Evolutionary conservation across 2,888 invertebrate species (phyloP).

Genomic region (Terebella lapidaria): DNA sequence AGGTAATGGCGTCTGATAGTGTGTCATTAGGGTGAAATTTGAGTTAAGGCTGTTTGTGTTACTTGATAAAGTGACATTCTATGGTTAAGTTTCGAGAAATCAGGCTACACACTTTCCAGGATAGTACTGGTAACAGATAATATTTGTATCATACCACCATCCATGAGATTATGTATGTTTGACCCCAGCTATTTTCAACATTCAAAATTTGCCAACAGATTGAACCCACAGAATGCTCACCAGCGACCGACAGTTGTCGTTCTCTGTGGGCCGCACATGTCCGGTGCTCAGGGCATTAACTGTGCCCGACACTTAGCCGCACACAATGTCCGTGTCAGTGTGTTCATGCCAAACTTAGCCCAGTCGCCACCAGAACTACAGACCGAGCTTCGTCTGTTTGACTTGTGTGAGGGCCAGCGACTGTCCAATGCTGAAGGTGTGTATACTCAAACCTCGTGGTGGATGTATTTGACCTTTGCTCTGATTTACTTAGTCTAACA

Average conservation of each 20-base stretch:
- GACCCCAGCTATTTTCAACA: too few relatives aligned
- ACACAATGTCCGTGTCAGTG: slow-evolving; percentile 71
- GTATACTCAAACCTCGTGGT: not conserved
- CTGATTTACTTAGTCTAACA: too few relatives aligned
- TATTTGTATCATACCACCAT: too few relatives aligned
- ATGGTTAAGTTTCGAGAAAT: too few relatives aligned
- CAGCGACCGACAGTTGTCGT: slow-evolving; percentile 79
- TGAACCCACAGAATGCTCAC: slow-evolving; percentile 71
- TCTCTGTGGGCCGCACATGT: slow-evolving; percentile 66
- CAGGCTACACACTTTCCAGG: too few relatives aligned
- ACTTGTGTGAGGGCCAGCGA: not conserved
- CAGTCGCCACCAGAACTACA: slow-evolving; percentile 52
- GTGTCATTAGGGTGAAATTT: not conserved
- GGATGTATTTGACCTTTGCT: too few relatives aligned
- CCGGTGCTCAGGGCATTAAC: slow-evolving; percentile 66
- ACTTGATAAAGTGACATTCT: too few relatives aligned
- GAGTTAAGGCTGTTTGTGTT: too few relatives aligned
- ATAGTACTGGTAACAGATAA: too few relatives aligned
- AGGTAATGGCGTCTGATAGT: slow-evolving; percentile 41
- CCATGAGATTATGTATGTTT: too few relatives aligned
- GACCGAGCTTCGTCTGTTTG: slow-evolving; percentile 63
- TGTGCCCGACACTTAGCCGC: slow-evolving; percentile 71
- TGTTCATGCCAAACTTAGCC: slow-evolving; percentile 57
- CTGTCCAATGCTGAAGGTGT: not conserved
- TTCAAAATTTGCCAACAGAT: not conserved